Percentiles rank a stretch among this genome's conserved stretches.
Conservation (phyloP, 2,888 invertebrate species). For the Podabrus alpinus region DNA sequence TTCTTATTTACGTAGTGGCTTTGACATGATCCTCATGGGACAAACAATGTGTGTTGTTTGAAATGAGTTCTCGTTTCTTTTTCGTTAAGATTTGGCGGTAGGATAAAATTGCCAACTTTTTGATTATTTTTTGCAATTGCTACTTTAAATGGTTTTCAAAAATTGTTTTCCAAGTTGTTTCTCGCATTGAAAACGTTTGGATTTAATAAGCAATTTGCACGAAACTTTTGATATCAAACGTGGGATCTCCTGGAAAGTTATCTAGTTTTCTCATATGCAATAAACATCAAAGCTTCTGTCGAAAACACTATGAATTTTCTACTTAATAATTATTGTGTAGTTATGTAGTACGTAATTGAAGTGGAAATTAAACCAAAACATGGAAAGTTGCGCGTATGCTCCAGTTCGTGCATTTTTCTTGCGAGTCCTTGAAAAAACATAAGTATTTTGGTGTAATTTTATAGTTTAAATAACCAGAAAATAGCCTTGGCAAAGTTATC, state of each 20-base stretch:
- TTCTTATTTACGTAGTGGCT: not conserved
- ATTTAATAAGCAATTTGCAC: not conserved
- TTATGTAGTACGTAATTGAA: too few species aligned
- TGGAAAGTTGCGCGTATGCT: too few species aligned
- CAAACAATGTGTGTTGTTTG: not conserved
- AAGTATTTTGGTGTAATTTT: not conserved
- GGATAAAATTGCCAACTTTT: not conserved
- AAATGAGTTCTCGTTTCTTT: not conserved
- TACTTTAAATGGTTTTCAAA: not conserved
- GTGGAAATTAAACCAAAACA: not conserved
- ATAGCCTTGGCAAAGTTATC: not conserved
- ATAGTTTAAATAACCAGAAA: not conserved
- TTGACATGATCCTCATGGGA: not conserved
- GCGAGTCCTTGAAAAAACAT: not conserved
- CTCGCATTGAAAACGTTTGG: not conserved
- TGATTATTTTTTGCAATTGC: not conserved
- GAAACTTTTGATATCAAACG: not conserved
- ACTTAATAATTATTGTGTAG: not conserved
- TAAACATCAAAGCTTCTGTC: not conserved
- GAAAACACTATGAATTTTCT: not conserved
- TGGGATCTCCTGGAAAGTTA: not conserved
- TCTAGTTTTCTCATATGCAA: not conserved
- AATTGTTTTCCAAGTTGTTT: not conserved
- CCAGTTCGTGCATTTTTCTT: too few species aligned
- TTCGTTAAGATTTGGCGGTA: not conserved